These are phyloP conservation scores for Myotis daubentonii DNA, from an alignment of 2,797 vertebrate species.

Conservation along the genomic window DNA sequence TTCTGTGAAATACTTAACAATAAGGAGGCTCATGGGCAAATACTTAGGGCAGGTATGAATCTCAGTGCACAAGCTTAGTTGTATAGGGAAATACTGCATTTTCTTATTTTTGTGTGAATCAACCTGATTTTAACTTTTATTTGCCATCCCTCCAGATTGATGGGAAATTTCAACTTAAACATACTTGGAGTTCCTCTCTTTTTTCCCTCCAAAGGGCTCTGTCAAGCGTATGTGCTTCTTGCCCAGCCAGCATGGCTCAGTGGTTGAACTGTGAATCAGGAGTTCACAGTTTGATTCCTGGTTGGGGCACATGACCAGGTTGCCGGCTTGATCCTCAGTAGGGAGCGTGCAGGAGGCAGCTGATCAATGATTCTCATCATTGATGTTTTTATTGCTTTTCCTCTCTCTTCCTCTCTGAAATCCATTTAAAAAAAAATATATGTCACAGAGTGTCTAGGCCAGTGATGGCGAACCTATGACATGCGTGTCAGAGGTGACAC, in stretches of 20 bases:
- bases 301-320: too few species aligned
- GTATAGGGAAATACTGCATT: neutral
- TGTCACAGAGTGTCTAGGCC: neutral
- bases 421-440: too few species aligned
- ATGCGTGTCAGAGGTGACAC: too few species aligned
- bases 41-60: neutral
- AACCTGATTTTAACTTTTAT: neutral
- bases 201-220: neutral
- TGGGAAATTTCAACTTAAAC: neutral
- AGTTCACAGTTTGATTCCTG: too few species aligned
- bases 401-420: too few species aligned
- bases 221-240: neutral
- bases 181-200: neutral
- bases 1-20: neutral
- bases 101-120: slow-evolving; percentile 40
- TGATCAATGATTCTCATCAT: too few species aligned
- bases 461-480: too few species aligned
- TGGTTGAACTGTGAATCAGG: too few species aligned
- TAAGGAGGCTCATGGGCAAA: neutral
- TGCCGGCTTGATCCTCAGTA: too few species aligned
- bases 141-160: neutral
- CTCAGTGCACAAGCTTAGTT: neutral
- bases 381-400: too few species aligned
- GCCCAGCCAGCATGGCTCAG: too few species aligned
- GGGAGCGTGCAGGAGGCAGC: too few species aligned